Evolutionary conservation across 2,888 invertebrate species (phyloP), one percentile per base, ranked within the genome.

Genomic region (Eugnorisma glareosa): DNA sequence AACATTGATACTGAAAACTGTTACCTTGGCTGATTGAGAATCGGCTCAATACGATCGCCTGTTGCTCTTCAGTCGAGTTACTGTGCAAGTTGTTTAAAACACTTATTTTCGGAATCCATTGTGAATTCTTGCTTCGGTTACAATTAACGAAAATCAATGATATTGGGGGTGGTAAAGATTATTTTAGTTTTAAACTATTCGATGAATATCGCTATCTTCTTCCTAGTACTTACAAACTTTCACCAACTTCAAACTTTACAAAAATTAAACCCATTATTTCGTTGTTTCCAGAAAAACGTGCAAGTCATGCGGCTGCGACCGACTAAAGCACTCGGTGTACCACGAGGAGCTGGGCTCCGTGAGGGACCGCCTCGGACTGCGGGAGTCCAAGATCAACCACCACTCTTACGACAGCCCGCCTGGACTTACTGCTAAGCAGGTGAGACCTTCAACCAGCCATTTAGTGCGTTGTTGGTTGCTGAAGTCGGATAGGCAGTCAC

Each of bases 251-350:
- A 45, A 48, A 48, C 45, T 48, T 48, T 13, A 67, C n/a, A 37
- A 6, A 28, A 1, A n/a, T 35, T 66, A 31, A 67, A 71, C 15
- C 13, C 10, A 0, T 40, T 0, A 3, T 59, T 28, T 81, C 13
- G 80, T 90, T 93, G 73, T 88, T 97, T 97, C 1, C 97, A 99
- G 99, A 95, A 99, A 99, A 96, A 98, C 98, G 73, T 99, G 99
- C 96, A 98, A 98, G 92, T 98, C 98, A 84, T 99, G 99, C 96
- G 99, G 99, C 92, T 99, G 99, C 95, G 98, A 98, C 48, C 97
- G 99, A 70, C 98, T 99, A 90, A 97, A 97, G 78, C 99, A 99
- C 96, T 99, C 99, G 90, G 98, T 99, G 84, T 98, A 98, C 94
- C 98, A 98, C 94, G 98, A 98, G 94, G 98, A 98, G 96, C 97